These are phyloP conservation scores for Epizoanthus scotinus DNA, from an alignment of 92 coral and sea anemone genomes.

Conservation along the genomic window DNA sequence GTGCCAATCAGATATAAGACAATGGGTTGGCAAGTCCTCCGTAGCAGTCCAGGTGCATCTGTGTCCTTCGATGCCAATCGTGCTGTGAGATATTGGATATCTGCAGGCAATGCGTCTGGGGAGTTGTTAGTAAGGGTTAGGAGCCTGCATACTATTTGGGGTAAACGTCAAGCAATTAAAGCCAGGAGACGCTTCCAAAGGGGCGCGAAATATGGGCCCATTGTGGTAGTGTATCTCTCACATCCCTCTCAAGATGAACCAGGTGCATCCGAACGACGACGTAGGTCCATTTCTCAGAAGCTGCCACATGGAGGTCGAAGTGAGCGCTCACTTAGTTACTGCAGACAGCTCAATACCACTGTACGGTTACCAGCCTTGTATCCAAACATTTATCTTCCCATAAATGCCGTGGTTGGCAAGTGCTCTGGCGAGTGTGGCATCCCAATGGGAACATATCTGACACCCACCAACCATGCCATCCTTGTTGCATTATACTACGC, in stretches of 20 bases:
- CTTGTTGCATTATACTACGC: no score
- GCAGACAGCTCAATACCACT: not conserved
- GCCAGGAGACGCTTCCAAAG: not conserved
- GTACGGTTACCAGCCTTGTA: not conserved
- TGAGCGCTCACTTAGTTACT: not conserved
- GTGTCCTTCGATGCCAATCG: not conserved
- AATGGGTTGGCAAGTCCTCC: slow-evolving; percentile 16
- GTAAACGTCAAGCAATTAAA: not conserved
- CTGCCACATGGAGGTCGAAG: not conserved
- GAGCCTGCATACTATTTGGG: not conserved
- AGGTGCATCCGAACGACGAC: not conserved
- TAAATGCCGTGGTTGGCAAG: not conserved
- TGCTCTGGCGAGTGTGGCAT: no score
- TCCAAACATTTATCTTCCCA: not conserved
- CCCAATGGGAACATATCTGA: no score
- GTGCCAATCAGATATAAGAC: not conserved
- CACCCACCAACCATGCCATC: no score
- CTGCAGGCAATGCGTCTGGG: not conserved
- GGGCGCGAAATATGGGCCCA: not conserved
- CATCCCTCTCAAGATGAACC: not conserved
- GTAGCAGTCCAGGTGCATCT: not conserved
- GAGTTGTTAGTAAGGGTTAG: not conserved
- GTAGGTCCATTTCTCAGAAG: not conserved
- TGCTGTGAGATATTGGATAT: not conserved
- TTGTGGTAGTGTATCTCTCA: slow-evolving; percentile 3